Conservation (phyloP, 2,797 vertebrate species). For the Spheniscus humboldti region DNA sequence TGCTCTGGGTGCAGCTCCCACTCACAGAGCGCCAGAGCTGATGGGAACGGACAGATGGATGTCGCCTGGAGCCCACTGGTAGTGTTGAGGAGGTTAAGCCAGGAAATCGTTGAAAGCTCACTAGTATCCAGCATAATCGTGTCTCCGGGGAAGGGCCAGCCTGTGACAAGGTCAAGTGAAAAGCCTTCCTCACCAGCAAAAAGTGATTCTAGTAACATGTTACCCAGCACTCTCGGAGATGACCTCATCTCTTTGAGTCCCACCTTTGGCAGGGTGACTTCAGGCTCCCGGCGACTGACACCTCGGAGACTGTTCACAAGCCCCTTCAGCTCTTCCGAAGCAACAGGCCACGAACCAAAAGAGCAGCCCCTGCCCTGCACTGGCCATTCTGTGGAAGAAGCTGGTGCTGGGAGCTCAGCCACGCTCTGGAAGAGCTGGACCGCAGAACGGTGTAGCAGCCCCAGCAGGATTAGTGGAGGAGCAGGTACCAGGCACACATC, state of each 20-base stretch:
- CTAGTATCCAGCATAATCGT: slow-evolving; percentile 67
- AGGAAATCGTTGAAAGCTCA: slow-evolving; percentile 77
- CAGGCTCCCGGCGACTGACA: slow-evolving; percentile 53
- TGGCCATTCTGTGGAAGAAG: slow-evolving; percentile 51
- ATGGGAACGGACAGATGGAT: slow-evolving; percentile 59
- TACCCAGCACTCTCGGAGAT: slow-evolving; percentile 11
- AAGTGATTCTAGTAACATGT: slow-evolving; percentile 53
- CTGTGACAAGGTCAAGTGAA: slow-evolving; percentile 69
- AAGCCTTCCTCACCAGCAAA: slow-evolving; percentile 52
- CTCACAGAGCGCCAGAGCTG: slow-evolving; percentile 36
- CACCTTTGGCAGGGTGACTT: slow-evolving; percentile 71
- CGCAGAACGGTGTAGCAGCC: background rate
- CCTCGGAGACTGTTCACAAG: slow-evolving; percentile 71
- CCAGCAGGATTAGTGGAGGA: background rate
- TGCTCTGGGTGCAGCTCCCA: slow-evolving; percentile 46
- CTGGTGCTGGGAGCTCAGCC: slow-evolving; percentile 49
- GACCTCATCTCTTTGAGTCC: slow-evolving; percentile 66
- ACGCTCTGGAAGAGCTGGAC: background rate
- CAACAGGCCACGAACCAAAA: slow-evolving; percentile 52
- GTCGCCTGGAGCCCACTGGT: slow-evolving; percentile 68
- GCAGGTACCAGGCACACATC: slow-evolving; percentile 42
- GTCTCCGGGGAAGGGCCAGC: slow-evolving; percentile 76
- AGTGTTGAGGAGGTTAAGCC: slow-evolving; percentile 76
- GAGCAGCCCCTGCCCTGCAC: slow-evolving; percentile 56
- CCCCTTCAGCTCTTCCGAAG: slow-evolving; percentile 38